A percentile compares a stretch with the other conserved stretches of the same genome.
These are phyloP conservation scores for Blomia tropicalis DNA, from an alignment of 2,888 invertebrate species.

Conservation along the genomic window DNA sequence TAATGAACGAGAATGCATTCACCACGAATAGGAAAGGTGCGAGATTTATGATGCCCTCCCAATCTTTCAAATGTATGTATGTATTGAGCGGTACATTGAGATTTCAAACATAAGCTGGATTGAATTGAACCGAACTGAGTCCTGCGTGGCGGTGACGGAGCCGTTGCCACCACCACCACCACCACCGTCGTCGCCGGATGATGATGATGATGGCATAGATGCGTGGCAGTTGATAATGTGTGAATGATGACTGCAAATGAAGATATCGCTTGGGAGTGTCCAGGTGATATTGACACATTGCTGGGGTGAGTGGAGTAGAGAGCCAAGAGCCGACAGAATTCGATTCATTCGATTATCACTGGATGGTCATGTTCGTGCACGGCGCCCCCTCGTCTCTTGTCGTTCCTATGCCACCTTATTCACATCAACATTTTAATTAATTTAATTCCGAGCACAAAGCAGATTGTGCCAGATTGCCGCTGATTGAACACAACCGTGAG, in stretches of 20 bases:
- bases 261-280: conserved; percentile 18
- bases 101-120: no score
- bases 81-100: no score
- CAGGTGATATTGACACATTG: conserved; percentile 19
- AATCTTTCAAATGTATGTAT: no score
- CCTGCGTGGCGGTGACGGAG: no score
- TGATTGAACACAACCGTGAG: neutral
- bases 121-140: no score
- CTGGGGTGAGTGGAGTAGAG: neutral
- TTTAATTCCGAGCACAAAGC: conserved; percentile 2
- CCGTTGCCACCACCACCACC: neutral
- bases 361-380: conserved; percentile 3
- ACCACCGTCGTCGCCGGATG: no score
- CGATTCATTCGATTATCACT: conserved; percentile 2
- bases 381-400: neutral
- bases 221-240: conserved; percentile 18
- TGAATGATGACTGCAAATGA: conserved; percentile 14
- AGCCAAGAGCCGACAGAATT: conserved; percentile 1
- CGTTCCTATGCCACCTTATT: neutral
- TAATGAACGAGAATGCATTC: neutral
- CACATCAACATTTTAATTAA: neutral
- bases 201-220: no score
- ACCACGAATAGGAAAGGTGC: neutral
- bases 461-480: neutral
- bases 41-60: neutral